Evolutionary conservation across 2,113 vertebrate genomes (phyloP).

Genomic region (Phylloscopus trochiloides): DNA sequence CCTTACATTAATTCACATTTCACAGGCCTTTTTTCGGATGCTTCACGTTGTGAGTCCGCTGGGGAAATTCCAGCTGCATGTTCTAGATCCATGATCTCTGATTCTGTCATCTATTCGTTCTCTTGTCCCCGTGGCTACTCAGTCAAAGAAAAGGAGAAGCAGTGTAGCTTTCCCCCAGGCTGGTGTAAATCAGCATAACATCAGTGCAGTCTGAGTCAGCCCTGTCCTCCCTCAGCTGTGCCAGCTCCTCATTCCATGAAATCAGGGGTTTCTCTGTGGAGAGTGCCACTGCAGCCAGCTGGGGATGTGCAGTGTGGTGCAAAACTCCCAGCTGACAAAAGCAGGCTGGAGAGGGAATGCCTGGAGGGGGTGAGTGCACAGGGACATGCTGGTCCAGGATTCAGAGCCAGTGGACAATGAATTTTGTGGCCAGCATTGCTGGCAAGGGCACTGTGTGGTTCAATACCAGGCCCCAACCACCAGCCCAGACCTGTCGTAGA

Average conservation of each 20-base stretch:
- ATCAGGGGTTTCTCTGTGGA: neutral
- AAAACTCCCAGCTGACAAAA: neutral
- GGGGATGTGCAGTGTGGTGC: fast-evolving
- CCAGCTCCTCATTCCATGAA: neutral
- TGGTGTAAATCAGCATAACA: neutral
- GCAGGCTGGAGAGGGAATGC: neutral
- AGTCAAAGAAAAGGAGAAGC: neutral
- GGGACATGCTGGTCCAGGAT: neutral
- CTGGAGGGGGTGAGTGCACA: neutral
- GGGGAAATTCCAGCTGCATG: neutral
- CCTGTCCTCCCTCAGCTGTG: neutral
- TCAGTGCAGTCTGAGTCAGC: neutral
- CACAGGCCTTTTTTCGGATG: neutral
- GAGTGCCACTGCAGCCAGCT: neutral
- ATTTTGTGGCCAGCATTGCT: neutral
- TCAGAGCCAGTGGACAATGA: fast-evolving
- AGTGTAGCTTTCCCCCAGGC: neutral
- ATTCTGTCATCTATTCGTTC: neutral
- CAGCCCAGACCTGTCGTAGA: neutral
- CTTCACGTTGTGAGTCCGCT: neutral
- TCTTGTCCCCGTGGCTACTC: neutral
- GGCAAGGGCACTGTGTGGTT: neutral
- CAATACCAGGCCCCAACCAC: neutral
- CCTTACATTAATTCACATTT: conserved; percentile 7
- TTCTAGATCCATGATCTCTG: conserved; percentile 15